These are phyloP conservation scores for Drosophila nigritarsus DNA, from an alignment of 2,888 invertebrate genomes.

Conservation along the genomic window DNA sequence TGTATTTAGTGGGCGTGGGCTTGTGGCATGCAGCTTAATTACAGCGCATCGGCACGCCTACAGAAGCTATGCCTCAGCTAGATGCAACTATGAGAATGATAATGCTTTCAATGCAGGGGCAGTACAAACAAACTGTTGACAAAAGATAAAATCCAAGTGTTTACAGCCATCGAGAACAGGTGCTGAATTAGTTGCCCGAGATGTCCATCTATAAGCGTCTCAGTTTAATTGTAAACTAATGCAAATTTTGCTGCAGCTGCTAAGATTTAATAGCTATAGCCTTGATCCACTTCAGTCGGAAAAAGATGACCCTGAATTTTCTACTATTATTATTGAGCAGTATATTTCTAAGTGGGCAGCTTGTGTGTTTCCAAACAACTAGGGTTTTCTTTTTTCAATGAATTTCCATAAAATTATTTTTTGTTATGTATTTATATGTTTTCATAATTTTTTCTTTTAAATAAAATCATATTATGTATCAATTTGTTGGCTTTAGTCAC, in stretches of 20 bases:
- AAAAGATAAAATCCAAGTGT: not conserved
- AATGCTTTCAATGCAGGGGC: conserved; percentile 17
- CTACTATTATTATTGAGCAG: not conserved
- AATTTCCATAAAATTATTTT: not conserved
- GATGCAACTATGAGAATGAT: conserved; percentile 25
- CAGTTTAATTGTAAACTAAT: conserved; percentile 18
- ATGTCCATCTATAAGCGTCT: conserved; percentile 19
- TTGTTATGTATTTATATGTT: not conserved
- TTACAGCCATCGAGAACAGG: conserved; percentile 3
- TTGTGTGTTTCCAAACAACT: not conserved
- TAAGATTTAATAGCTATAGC: not conserved
- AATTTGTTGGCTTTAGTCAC: conserved; percentile 20
- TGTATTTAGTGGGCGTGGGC: conserved; percentile 52
- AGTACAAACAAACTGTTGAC: conserved; percentile 29
- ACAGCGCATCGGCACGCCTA: conserved; percentile 70
- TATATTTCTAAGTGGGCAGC: not conserved
- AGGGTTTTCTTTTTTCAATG: not conserved
- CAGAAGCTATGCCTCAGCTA: conserved; percentile 19
- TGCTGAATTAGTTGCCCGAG: conserved; percentile 11
- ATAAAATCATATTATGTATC: conserved; percentile 19
- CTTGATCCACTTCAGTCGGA: conserved; percentile 14
- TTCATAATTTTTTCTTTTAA: not conserved
- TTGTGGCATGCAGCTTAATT: conserved; percentile 59
- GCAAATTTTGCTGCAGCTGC: conserved; percentile 35
- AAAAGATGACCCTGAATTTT: not conserved